phyloP scores from a whole-genome alignment of 2,113 vertebrate genomes.

The Pampusana beccarii region DNA sequence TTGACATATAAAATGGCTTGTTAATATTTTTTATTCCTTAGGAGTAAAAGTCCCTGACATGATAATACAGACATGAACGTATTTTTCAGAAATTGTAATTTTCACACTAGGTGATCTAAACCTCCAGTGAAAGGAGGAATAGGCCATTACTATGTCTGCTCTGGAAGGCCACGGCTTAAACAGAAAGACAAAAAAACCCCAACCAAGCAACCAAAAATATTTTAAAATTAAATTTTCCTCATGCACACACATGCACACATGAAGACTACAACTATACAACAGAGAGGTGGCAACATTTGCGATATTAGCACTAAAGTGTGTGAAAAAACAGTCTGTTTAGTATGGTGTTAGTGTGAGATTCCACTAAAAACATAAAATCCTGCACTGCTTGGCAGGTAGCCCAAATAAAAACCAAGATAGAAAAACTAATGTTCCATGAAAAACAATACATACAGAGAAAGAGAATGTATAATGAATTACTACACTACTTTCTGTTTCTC shows the following conservation, averaged over 20 bases:
- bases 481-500: not conserved
- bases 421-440: not conserved
- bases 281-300: not conserved
- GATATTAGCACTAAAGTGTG: not conserved
- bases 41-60: not conserved
- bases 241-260: accelerated
- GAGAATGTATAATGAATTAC: not conserved
- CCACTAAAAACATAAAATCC: not conserved
- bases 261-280: not conserved
- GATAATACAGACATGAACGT: not conserved
- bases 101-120: not conserved
- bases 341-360: not conserved
- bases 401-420: not conserved
- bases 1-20: not conserved
- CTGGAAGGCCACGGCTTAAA: not conserved
- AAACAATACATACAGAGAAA: not conserved
- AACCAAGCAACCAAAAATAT: not conserved
- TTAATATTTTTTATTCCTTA: not conserved
- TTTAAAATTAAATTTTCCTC: not conserved
- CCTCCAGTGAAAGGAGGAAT: not conserved
- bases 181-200: not conserved
- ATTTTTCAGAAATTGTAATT: not conserved
- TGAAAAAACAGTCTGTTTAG: not conserved
- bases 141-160: not conserved
- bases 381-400: not conserved